Percentiles rank a stretch among this genome's conserved stretches.
Evolutionary conservation across 1,140 invertebrate species (phyloP).

Genomic region (Zaprionus ghesquierei): DNA sequence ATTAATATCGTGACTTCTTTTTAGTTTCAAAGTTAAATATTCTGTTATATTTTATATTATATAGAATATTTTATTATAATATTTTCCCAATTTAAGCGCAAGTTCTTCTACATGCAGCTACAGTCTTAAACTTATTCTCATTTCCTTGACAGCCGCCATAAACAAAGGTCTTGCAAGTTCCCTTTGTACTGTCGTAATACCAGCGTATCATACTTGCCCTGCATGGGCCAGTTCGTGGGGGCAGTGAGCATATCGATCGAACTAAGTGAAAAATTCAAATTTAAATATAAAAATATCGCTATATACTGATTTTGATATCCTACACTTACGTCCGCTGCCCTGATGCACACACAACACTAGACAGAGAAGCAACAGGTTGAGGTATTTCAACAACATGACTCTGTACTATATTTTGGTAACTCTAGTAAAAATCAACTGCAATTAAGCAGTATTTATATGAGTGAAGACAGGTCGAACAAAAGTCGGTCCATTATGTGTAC

Average conservation of each 20-base stretch:
- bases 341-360: background rate
- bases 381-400: background rate
- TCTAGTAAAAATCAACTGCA: background rate
- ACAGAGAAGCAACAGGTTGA: background rate
- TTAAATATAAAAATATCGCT: background rate
- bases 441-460: background rate
- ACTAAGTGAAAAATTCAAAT: background rate
- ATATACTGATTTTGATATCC: background rate
- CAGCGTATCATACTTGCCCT: background rate
- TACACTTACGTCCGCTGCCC: background rate
- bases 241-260: background rate
- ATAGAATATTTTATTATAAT: slow-evolving; percentile 1
- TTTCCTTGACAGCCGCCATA: background rate
- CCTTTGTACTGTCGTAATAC: background rate
- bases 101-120: background rate
- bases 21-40: no score
- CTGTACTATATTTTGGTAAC: background rate
- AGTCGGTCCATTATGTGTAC: background rate
- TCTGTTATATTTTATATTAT: background rate
- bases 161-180: background rate
- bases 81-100: slow-evolving; percentile 12
- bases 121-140: slow-evolving; percentile 1
- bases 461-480: background rate
- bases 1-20: no score
- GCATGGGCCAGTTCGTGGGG: background rate